phyloP scores from a whole-genome alignment of 1,140 invertebrate species.

The Chrysomallon squamiferum region DNA sequence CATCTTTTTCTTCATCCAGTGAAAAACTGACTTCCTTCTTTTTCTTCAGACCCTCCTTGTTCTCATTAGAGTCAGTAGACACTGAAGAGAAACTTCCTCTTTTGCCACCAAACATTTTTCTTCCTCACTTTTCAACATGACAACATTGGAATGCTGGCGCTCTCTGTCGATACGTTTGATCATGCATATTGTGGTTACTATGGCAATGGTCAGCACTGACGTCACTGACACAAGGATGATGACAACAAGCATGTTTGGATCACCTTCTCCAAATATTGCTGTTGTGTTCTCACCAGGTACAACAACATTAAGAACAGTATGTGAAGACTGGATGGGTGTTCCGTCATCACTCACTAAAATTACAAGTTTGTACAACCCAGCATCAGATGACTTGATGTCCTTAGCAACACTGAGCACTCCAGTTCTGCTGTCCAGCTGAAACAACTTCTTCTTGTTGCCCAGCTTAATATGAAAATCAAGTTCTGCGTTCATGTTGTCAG shows the following conservation, averaged over 20 bases:
- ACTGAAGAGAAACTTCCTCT: slow-evolving; percentile 6
- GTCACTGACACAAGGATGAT: slow-evolving; percentile 8
- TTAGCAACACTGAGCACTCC: neutral
- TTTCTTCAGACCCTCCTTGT: neutral
- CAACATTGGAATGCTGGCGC: neutral
- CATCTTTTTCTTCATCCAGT: slow-evolving; percentile 3
- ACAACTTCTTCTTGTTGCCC: neutral
- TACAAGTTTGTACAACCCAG: neutral
- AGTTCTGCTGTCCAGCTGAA: neutral
- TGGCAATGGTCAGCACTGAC: slow-evolving; percentile 1
- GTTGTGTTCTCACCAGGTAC: neutral
- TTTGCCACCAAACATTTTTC: slow-evolving; percentile 10
- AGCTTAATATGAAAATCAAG: neutral
- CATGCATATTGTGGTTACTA: slow-evolving; percentile 6
- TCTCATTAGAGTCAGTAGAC: slow-evolving; percentile 7
- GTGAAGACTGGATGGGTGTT: neutral
- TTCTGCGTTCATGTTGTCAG: neutral
- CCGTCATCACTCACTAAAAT: neutral
- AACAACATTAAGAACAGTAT: neutral
- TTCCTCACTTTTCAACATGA: slow-evolving; percentile 4
- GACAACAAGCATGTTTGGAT: slow-evolving; percentile 7
- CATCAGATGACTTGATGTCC: neutral
- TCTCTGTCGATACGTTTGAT: slow-evolving; percentile 7
- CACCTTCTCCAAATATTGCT: neutral
- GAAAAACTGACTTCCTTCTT: slow-evolving; percentile 12